Percentiles rank a stretch among this genome's conserved stretches.
These are phyloP conservation scores for Scotopteryx bipunctaria DNA, from an alignment of 2,888 invertebrate species.

Conservation along the genomic window DNA sequence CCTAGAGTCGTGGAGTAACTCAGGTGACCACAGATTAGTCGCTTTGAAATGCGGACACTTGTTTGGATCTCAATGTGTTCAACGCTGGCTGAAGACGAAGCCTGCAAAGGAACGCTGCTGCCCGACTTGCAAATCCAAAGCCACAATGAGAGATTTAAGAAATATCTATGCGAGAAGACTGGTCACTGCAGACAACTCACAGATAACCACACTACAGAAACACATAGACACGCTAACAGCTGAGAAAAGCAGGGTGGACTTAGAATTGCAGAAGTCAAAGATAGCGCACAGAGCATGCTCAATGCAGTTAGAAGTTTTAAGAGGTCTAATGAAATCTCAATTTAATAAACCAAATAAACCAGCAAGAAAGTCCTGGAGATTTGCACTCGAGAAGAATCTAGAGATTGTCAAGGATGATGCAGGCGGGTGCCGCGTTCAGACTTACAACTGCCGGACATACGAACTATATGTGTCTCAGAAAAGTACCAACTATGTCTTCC, in stretches of 20 bases:
- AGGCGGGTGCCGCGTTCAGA: constrained; percentile 91
- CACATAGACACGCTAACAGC: constrained; percentile 83
- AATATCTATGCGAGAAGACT: constrained; percentile 90
- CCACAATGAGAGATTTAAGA: constrained; percentile 87
- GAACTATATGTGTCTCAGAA: constrained; percentile 90
- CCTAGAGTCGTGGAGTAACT: constrained; percentile 93
- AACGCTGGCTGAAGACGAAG: constrained; percentile 87
- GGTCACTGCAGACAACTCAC: constrained; percentile 90
- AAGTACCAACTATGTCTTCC: constrained; percentile 87
- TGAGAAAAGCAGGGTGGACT: constrained; percentile 82
- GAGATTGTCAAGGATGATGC: constrained; percentile 87
- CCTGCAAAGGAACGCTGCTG: constrained; percentile 85
- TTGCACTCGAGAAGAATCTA: constrained; percentile 85
- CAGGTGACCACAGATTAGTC: constrained; percentile 93
- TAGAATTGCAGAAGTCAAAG: constrained; percentile 82
- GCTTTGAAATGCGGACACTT: constrained; percentile 96
- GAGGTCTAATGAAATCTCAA: constrained; percentile 62
- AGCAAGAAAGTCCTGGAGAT: constrained; percentile 59
- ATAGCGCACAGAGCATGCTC: constrained; percentile 61
- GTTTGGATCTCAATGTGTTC: constrained; percentile 92
- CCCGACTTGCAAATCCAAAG: constrained; percentile 94
- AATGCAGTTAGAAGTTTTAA: constrained; percentile 58
- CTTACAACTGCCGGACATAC: constrained; percentile 85
- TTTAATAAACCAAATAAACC: constrained; percentile 53
- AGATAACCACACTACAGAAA: constrained; percentile 86